Percentiles rank a stretch among this genome's conserved stretches.
phyloP scores from a whole-genome alignment of 2,113 vertebrate species.

The Nycticryphes semicollaris region DNA sequence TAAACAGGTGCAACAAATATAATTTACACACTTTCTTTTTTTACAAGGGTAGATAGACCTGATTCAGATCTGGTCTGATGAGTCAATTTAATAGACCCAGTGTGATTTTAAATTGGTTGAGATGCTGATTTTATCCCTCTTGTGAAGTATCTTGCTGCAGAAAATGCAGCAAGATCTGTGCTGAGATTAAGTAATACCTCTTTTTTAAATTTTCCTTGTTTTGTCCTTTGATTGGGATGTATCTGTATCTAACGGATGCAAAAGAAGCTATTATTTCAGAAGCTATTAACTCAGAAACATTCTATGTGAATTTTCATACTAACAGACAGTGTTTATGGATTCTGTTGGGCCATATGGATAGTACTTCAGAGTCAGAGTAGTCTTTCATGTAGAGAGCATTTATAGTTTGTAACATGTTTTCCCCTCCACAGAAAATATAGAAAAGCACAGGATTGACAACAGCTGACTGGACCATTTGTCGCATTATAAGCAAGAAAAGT shows the following conservation, averaged over 20 bases:
- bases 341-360: not conserved
- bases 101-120: not conserved
- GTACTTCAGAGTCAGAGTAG: not conserved
- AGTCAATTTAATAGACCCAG: not conserved
- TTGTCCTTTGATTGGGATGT: not conserved
- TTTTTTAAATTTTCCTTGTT: not conserved
- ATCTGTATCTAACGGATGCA: not conserved
- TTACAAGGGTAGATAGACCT: not conserved
- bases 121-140: not conserved
- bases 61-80: not conserved
- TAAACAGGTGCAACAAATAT: not conserved
- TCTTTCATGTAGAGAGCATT: not conserved
- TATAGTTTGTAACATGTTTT: not conserved
- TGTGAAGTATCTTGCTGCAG: not conserved
- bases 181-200: not conserved
- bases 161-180: not conserved
- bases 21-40: not conserved
- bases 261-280: not conserved
- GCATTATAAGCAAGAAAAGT: not conserved
- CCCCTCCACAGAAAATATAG: not conserved
- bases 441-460: not conserved
- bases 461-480: not conserved
- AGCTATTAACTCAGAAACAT: not conserved
- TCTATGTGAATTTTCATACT: not conserved
- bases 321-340: not conserved